Conservation (phyloP, 2,797 vertebrate genomes). For the Falco cherrug region DNA sequence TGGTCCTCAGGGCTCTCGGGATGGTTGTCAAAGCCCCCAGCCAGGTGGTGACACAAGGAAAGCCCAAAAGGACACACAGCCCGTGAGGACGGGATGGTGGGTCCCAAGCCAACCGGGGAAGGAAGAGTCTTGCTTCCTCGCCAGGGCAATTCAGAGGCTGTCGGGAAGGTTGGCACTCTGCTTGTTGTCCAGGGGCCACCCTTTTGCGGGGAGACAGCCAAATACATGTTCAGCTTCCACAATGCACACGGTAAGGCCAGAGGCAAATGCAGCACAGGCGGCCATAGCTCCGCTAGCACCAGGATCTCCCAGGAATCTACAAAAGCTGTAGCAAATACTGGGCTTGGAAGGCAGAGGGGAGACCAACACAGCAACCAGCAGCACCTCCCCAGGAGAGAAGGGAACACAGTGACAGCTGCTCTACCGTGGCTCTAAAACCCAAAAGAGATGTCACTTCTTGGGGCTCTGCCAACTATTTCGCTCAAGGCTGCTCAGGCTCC, state of each 20-base stretch:
- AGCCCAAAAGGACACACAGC: neutral
- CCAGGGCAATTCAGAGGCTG: neutral
- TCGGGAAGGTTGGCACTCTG: neutral
- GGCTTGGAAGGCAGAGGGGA: neutral
- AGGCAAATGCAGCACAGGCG: neutral
- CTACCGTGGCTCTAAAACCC: neutral
- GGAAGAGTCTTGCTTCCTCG: neutral
- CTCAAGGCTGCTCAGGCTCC: neutral
- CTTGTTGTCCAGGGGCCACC: neutral
- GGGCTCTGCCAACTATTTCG: neutral
- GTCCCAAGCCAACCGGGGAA: accelerated
- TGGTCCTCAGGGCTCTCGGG: neutral
- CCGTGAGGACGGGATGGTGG: neutral
- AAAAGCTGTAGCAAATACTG: neutral
- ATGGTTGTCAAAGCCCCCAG: neutral
- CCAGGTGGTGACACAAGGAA: neutral
- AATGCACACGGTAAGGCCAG: neutral
- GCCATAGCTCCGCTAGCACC: neutral
- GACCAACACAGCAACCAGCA: neutral
- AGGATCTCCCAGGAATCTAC: neutral
- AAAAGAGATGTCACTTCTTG: neutral
- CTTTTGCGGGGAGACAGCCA: neutral
- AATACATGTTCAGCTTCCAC: neutral
- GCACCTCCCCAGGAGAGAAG: neutral
- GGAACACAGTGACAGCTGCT: neutral